These are phyloP conservation scores for Eolophus roseicapilla DNA, from an alignment of 2,113 vertebrate genomes.

Conservation along the genomic window DNA sequence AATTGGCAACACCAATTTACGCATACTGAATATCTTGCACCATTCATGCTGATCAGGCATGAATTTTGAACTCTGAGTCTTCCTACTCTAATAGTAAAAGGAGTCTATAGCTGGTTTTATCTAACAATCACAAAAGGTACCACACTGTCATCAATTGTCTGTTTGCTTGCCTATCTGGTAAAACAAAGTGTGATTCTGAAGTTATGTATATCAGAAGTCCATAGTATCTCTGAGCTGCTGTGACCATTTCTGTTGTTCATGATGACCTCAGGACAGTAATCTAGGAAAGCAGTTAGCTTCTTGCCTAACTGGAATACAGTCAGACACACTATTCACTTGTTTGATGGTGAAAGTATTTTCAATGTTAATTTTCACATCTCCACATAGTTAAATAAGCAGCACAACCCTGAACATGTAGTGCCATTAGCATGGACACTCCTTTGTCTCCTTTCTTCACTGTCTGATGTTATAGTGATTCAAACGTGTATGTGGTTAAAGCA, in stretches of 20 bases:
- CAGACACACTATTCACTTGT: not conserved
- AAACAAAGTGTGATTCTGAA: not conserved
- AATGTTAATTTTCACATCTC: not conserved
- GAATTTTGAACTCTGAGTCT: not conserved
- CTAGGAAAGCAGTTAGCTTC: not conserved
- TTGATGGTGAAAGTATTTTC: not conserved
- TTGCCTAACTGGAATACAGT: not conserved
- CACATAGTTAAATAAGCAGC: not conserved
- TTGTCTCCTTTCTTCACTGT: not conserved
- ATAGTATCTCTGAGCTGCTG: not conserved
- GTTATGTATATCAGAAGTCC: not conserved
- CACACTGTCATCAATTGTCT: not conserved
- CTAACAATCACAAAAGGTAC: not conserved
- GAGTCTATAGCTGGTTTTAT: not conserved
- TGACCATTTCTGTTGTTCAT: not conserved
- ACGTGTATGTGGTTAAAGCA: not conserved
- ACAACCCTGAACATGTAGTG: not conserved
- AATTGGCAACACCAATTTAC: not conserved
- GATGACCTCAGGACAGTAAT: not conserved
- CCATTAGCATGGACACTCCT: not conserved
- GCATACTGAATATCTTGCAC: not conserved
- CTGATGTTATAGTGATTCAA: not conserved
- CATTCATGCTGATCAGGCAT: not conserved
- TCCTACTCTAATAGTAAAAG: not conserved
- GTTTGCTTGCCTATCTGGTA: not conserved